Percentiles rank a stretch among this genome's conserved stretches.
Evolutionary conservation across 2,888 invertebrate genomes (phyloP).

Genomic region (Eilema sororculum): DNA sequence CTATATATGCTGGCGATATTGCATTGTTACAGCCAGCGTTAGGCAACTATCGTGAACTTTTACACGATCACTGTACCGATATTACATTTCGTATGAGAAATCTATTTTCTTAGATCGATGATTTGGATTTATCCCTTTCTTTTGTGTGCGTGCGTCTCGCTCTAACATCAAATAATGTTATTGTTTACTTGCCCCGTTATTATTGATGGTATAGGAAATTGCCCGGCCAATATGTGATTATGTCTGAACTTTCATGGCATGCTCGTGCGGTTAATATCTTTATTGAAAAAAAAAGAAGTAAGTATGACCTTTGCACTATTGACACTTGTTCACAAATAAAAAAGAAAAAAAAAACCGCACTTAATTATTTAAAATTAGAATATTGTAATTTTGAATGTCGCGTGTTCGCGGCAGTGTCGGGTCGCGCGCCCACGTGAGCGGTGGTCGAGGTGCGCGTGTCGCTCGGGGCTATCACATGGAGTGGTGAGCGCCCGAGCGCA

Average conservation of each 20-base stretch:
- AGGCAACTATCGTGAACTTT: constrained; percentile 85
- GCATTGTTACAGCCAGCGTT: constrained; percentile 78
- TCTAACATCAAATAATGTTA: constrained; percentile 77
- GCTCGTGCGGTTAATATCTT: constrained; percentile 53
- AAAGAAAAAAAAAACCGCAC: constrained; percentile 17
- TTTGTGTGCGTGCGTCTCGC: constrained; percentile 57
- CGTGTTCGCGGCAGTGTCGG: constrained; percentile 53
- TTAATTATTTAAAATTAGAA: constrained; percentile 32
- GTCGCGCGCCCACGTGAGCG: constrained; percentile 65
- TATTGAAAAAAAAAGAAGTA: constrained; percentile 33
- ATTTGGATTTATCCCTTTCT: constrained; percentile 68
- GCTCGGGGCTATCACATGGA: constrained; percentile 86
- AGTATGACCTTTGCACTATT: constrained; percentile 19
- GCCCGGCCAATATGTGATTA: constrained; percentile 75
- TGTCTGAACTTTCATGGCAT: constrained; percentile 45
- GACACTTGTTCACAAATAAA: constrained; percentile 37
- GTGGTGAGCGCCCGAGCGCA: constrained; percentile 68
- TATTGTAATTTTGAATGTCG: constrained; percentile 56
- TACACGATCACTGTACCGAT: constrained; percentile 83
- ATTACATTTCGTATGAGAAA: constrained; percentile 85
- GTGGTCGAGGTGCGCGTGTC: constrained; percentile 62
- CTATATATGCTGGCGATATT: constrained; percentile 62
- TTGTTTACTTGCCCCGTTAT: constrained; percentile 83
- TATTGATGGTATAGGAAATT: constrained; percentile 75
- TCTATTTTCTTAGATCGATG: constrained; percentile 83